phyloP scores from a whole-genome alignment of 2,113 vertebrate species.

The Indicator indicator region DNA sequence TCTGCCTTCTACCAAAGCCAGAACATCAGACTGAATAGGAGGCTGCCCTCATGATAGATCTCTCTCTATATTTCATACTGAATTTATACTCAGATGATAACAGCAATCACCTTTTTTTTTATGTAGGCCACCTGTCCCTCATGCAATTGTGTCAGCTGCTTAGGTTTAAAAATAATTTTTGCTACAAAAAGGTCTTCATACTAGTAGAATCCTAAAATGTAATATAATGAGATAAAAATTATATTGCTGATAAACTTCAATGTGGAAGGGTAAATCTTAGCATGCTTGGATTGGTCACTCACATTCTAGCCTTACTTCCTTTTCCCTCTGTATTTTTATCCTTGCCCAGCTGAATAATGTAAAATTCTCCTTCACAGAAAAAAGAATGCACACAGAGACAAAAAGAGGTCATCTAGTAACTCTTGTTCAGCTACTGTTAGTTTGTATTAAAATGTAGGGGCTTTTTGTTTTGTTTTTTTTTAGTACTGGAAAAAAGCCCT shows the following conservation, averaged over 20 bases:
- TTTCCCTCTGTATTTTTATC: background rate
- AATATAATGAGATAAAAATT: background rate
- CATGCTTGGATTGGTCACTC: background rate
- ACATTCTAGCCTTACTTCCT: background rate
- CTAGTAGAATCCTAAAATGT: conserved; percentile 12
- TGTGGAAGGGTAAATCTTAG: background rate
- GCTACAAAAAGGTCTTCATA: background rate
- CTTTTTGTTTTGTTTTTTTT: background rate
- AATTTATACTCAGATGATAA: background rate
- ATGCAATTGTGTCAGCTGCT: conserved; percentile 37
- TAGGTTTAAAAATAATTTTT: conserved; percentile 53
- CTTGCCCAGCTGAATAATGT: background rate
- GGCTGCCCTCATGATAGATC: background rate
- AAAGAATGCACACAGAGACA: background rate
- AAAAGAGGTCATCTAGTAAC: background rate
- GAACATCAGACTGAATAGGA: background rate
- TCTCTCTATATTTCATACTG: background rate
- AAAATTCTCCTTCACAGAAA: background rate
- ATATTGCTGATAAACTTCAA: background rate
- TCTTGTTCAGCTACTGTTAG: background rate
- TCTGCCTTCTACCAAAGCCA: background rate
- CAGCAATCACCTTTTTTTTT: background rate
- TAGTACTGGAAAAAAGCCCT: background rate
- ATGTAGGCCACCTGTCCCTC: conserved; percentile 48
- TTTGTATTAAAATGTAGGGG: background rate